A percentile compares a stretch with the other conserved stretches of the same genome.
Evolutionary conservation across 2,113 vertebrate genomes (phyloP).

Genomic region (Gnathonemus echidnorhynchus): DNA sequence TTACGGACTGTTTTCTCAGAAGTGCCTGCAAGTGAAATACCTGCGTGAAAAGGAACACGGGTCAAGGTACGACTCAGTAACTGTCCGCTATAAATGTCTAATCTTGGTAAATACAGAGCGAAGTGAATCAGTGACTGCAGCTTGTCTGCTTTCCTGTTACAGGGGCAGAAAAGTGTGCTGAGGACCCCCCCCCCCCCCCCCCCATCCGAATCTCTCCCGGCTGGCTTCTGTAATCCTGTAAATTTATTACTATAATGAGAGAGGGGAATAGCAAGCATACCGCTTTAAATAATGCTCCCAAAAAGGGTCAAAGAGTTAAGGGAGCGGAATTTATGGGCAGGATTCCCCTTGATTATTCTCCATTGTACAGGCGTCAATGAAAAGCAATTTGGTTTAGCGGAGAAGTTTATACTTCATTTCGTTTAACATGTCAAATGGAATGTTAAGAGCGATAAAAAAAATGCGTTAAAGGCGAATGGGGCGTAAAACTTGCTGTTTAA

Average conservation of each 20-base stretch:
- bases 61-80: background rate
- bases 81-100: background rate
- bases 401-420: constrained; percentile 68
- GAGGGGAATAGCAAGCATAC: constrained; percentile 23
- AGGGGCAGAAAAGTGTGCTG: background rate
- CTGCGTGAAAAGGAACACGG: background rate
- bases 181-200: no score
- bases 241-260: constrained; percentile 24
- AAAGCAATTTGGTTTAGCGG: constrained; percentile 73
- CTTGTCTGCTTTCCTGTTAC: background rate
- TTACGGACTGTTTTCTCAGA: background rate
- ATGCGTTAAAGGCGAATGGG: constrained; percentile 53
- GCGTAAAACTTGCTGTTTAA: constrained; percentile 45
- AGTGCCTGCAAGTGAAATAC: background rate
- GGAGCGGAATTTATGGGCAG: constrained; percentile 26
- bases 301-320: constrained; percentile 19
- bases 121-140: background rate
- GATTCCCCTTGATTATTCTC: constrained; percentile 53
- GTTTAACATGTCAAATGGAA: constrained; percentile 64
- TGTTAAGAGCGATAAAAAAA: constrained; percentile 62
- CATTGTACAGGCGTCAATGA: constrained; percentile 60
- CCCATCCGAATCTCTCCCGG: background rate
- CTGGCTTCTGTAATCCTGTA: constrained; percentile 3
- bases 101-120: background rate
- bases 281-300: constrained; percentile 18